Evolutionary conservation across 2,113 vertebrate species (phyloP).

Genomic region (Zeus faber): DNA sequence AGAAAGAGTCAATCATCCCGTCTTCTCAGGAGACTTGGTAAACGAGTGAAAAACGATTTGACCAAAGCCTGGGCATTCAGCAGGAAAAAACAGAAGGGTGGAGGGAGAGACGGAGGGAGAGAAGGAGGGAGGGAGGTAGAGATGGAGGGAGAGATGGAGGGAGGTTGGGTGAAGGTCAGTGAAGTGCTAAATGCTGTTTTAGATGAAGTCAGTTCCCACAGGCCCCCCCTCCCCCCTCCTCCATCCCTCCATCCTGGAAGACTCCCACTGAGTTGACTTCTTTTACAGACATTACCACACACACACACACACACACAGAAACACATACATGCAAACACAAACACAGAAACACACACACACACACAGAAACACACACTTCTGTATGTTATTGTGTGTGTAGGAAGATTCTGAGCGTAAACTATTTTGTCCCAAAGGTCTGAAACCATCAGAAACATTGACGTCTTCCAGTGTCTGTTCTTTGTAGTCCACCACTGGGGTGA

Average conservation of each 20-base stretch:
- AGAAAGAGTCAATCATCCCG: conserved; percentile 3
- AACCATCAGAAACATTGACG: too few relatives aligned
- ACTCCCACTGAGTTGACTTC: background rate
- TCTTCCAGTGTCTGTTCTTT: too few relatives aligned
- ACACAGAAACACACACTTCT: too few relatives aligned
- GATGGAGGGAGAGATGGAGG: background rate
- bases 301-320: background rate
- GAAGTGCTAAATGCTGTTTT: conserved; percentile 10
- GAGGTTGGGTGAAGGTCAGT: conserved; percentile 4
- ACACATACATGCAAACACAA: too few relatives aligned
- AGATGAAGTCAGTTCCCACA: conserved; percentile 3
- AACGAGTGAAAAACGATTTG: conserved; percentile 12
- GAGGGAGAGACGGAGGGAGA: background rate
- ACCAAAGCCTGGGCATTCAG: conserved; percentile 2
- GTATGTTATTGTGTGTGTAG: too few relatives aligned
- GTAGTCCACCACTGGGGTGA: too few relatives aligned
- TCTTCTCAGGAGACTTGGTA: conserved; percentile 2
- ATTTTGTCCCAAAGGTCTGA: background rate
- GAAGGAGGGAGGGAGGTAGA: background rate
- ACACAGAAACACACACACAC: too few relatives aligned
- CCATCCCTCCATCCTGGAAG: conserved; percentile 1
- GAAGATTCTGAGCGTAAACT: conserved; percentile 1
- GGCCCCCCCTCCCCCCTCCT: background rate
- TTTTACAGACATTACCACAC: background rate
- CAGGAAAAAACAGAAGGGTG: background rate